Base-by-base conservation (phyloP, 1,140 invertebrate species). In the Arion vulgaris region DNA sequence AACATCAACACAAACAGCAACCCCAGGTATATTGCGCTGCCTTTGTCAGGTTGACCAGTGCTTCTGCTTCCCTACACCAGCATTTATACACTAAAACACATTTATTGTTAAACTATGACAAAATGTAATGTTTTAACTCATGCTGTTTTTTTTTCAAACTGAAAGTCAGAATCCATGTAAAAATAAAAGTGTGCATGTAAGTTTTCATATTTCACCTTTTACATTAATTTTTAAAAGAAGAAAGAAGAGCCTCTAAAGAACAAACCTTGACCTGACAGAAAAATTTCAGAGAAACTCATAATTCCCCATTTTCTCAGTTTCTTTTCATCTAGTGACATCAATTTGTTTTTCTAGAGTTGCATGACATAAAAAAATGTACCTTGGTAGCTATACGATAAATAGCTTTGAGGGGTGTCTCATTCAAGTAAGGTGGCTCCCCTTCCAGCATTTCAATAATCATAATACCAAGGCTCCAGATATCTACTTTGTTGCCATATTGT, bases 331-430 rank as follows among this genome's bases (percentile, higher is more conserved):
- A 57, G 23, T 57, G n/a, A 57, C 53, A 57, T 23, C 4, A 57
- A 23, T 15, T 23, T 11, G 53, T 57, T 23, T 19, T 19, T 19
- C 4, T 57, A 57, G 2, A 11, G 23, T 23, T n/a, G 41, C 41
- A 45, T 57, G 19, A 57, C 53, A 57, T 57, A 19, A 34, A 17
- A 32, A 74, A 28, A 49, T 13, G 17, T 49, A 69, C 80, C 91
- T 91, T 84, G 13, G 89, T 91, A 17, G 91, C 91, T 89, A 99
- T 99, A 85, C 99, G 94, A 94, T 99, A 99, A 39, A 93, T 89
- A 53, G 92, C 92, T 83, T 90, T 89, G 13, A 93, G 85, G 17
- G 92, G 91, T 9, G 91, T 91, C 78, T 93, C 92, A 68, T 92
- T 91, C 57, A 93, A 79, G 84, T 92, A 93, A 62, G 92, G 92